Base-by-base conservation (phyloP, 2,113 vertebrate genomes). In the Saguinus midas region DNA sequence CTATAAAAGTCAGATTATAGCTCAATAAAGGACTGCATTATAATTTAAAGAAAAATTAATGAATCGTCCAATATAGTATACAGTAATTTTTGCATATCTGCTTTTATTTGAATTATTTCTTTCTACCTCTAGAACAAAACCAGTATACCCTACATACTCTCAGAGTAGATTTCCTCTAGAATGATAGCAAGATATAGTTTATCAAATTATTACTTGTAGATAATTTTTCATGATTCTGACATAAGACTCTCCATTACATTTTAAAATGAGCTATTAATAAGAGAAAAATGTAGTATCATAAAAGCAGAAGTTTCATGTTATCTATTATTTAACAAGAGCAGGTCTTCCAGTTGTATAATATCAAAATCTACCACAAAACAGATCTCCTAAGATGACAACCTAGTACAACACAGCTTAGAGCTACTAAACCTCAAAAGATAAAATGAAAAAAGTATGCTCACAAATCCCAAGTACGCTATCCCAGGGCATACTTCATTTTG, bases 41-140 rank as follows among this genome's bases (percentile, higher is more conserved):
- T 94, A 90, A 78, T 86, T 86, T 93, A 88, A 97, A 83, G 32
- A 52, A 90, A 91, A 93, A 94, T 70, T 83, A 95, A 96, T 95
- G 83, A 97, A 55, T 96, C 87, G 95, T 97, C 58, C 1, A 90
- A 95, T 87, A 52, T 68, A 84, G 76, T 11, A 23, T 35, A 29
- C 5, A 70, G 82, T 43, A 27, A 12, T 20, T 37, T 96, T 64
- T 92, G 76, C 37, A 80, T 40, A 91, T 90, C 66, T 95, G 75
- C 89, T 93, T 97, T 95, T 80, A 48, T 90, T 96, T 95, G 32
- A 95, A 81, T 97, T 82, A 68, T 96, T 87, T 79, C 43, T 73
- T 96, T 25, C 43, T 43, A 70, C 11, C 88, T 27, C 32, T 61
- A 96, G 78, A 85, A 58, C 6, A 94, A 58, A 90, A 80, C 21